A percentile compares a stretch with the other conserved stretches of the same genome.
Evolutionary conservation across 2,888 invertebrate species (phyloP).

Genomic region (Dione vanillae): DNA sequence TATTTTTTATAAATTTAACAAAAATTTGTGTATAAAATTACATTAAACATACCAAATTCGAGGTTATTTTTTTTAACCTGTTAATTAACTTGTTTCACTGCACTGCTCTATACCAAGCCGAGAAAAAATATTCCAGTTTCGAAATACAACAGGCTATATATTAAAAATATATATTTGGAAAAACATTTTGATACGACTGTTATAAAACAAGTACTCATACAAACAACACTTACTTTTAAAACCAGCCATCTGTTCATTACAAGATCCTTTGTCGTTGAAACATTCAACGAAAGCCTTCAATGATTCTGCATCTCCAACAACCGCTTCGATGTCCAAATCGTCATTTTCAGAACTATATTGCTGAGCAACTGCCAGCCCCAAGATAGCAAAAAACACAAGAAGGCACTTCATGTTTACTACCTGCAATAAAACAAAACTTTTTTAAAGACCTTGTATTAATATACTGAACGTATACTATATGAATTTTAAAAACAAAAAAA

Average conservation of each 20-base stretch:
- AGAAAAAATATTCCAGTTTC: too few species aligned
- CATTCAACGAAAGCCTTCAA: constrained; percentile 58
- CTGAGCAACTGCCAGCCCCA: constrained; percentile 56
- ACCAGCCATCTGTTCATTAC: constrained; percentile 53
- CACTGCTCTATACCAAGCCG: too few species aligned
- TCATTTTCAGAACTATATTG: constrained; percentile 66
- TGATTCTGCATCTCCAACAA: constrained; percentile 50
- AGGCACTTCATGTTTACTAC: constrained; percentile 60
- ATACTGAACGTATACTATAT: not conserved
- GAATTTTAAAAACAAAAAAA: not conserved
- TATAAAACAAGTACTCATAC: not conserved
- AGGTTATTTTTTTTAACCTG: too few species aligned
- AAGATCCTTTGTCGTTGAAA: constrained; percentile 60
- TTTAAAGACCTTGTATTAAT: not conserved
- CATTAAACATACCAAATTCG: too few species aligned
- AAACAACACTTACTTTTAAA: constrained; percentile 66
- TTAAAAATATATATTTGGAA: too few species aligned
- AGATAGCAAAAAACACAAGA: constrained; percentile 52
- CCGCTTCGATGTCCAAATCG: constrained; percentile 61
- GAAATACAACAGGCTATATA: too few species aligned
- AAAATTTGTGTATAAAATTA: too few species aligned
- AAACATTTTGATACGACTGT: not conserved
- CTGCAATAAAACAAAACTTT: constrained; percentile 21
- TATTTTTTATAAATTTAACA: too few species aligned
- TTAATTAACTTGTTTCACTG: too few species aligned